Conservation (phyloP, 2,113 vertebrate genomes). For the Ursus arctos region DNA sequence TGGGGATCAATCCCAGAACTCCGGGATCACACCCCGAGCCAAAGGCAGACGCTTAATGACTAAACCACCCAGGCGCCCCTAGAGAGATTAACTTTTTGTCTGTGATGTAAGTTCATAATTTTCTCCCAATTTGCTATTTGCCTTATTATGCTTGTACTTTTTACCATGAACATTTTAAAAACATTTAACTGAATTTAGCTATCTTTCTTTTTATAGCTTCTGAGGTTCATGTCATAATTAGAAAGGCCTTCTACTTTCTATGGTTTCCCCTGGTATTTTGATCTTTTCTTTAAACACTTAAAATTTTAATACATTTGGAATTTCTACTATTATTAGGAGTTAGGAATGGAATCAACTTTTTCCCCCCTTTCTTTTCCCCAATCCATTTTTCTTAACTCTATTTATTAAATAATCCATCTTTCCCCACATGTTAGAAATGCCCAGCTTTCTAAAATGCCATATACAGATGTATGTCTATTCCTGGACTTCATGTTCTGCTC, state of each 20-base stretch:
- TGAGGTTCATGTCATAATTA: background rate
- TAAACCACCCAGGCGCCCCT: background rate
- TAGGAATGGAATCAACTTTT: background rate
- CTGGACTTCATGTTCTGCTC: background rate
- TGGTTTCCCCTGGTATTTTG: background rate
- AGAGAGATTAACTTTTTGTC: background rate
- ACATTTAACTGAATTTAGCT: background rate
- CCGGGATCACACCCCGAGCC: too few species aligned
- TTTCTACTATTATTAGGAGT: background rate
- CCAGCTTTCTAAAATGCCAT: background rate
- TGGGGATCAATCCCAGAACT: too few species aligned
- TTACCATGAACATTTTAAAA: background rate
- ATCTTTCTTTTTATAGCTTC: background rate
- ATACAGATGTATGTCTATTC: background rate
- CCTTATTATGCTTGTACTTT: background rate
- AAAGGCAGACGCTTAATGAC: too few species aligned
- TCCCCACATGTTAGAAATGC: background rate
- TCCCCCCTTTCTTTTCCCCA: background rate
- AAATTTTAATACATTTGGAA: conserved; percentile 18
- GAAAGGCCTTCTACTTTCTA: background rate
- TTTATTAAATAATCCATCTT: background rate
- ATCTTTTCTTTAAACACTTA: background rate
- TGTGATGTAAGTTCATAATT: background rate
- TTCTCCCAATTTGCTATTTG: background rate
- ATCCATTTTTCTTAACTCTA: background rate